A percentile compares a stretch with the other conserved stretches of the same genome.
phyloP scores from a whole-genome alignment of 2,113 vertebrate genomes.

The Vulpes lagopus region DNA sequence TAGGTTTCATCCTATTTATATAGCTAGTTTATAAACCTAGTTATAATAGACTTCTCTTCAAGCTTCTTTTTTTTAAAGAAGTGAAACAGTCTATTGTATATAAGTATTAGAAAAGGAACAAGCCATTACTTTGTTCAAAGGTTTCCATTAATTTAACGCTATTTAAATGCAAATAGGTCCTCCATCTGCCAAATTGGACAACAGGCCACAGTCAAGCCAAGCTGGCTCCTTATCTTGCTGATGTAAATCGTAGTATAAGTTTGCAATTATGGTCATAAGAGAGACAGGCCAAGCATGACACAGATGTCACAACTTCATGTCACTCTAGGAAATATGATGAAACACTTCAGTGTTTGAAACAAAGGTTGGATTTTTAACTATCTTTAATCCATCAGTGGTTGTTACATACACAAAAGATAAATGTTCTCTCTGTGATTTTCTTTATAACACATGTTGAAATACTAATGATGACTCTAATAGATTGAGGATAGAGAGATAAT shows the following conservation, averaged over 20 bases:
- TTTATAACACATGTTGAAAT: neutral
- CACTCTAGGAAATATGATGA: neutral
- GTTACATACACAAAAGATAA: neutral
- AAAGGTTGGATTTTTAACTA: neutral
- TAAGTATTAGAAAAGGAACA: neutral
- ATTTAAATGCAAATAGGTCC: neutral
- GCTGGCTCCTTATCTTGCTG: neutral
- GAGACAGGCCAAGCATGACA: neutral
- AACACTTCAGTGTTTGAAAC: conserved; percentile 30
- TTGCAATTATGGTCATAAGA: neutral
- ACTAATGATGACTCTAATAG: conserved; percentile 35
- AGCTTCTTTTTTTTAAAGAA: neutral
- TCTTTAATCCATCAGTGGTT: neutral
- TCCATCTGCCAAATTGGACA: conserved; percentile 4
- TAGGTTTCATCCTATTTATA: neutral
- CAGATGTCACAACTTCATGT: neutral
- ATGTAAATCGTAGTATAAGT: neutral
- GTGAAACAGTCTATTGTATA: neutral
- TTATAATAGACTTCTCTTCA: neutral
- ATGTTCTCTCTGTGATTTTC: neutral
- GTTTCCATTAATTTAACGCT: neutral
- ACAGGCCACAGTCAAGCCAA: neutral
- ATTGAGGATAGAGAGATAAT: neutral
- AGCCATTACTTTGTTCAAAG: neutral
- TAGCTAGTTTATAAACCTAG: neutral